Base-by-base conservation (phyloP, 2,797 vertebrate genomes). In the Jordanella pulchra region DNA sequence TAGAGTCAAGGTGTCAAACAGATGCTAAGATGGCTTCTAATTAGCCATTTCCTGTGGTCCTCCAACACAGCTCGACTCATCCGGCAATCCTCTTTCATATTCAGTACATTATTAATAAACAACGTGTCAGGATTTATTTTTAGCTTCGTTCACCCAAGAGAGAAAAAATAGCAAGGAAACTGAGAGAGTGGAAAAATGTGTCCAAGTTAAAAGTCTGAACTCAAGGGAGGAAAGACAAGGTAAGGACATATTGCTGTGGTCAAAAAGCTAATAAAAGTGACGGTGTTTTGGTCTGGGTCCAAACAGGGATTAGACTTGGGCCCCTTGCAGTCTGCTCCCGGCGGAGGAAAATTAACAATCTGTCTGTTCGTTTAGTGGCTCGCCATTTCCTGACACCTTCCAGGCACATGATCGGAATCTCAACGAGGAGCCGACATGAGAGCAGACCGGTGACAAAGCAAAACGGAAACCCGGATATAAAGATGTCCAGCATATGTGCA, bases 261-360 rank as follows among this genome's bases (percentile, higher is more conserved):
- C 78, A 83, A 54, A 50, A 72, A 61, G 61, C 74, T 74, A 78
- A 84, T 77, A 77, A 60, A 82, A 75, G 81, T 79, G 71, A 75
- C 80, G 75, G 69, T 54, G 81, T 79, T 80, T 84, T 67, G 60
- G 58, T 65, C 54, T 9, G 65, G 81, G 65, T 79, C 69, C 75
- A 82, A 80, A 81, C 82, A 77, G 9, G 72, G 86, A 83, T 67
- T 79, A 70, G 75, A 85, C 76, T 79, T 79, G 75, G 83, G 77
- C 78, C 66, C 73, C 23, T 45, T 56, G 50, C 78, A 54, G 76
- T 51, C 73, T 68, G 61, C n/a, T 71, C 78, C 72, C 65, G 74
- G 75, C 72, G 76, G 84, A 84, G 69, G 81, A 78, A 87, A 81
- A 90, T 90, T 82, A 89, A 83, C 83, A 90, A 81, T 87, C 79